These are phyloP conservation scores for Emys orbicularis DNA, from an alignment of 2,797 vertebrate species.

Conservation along the genomic window DNA sequence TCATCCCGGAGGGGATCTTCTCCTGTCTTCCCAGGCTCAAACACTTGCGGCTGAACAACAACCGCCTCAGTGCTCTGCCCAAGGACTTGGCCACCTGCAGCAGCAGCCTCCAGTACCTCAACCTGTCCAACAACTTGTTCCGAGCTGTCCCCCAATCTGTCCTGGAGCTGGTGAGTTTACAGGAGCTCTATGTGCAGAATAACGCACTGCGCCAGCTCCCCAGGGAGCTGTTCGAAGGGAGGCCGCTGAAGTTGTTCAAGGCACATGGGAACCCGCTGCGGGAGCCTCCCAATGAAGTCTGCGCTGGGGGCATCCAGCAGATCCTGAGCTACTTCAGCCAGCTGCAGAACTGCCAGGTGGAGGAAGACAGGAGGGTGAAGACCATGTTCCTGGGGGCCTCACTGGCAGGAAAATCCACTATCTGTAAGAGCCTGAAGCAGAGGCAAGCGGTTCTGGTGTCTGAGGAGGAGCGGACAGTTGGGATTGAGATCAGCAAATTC, in stretches of 20 bases:
- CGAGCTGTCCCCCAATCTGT: conserved; percentile 68
- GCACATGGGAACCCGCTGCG: conserved; percentile 78
- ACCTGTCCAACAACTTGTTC: conserved; percentile 82
- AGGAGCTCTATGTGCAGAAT: conserved; percentile 79
- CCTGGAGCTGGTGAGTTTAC: conserved; percentile 70
- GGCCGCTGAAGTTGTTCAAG: conserved; percentile 73
- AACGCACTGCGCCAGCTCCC: conserved; percentile 81
- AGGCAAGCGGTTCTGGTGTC: conserved; percentile 65
- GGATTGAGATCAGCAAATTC: conserved; percentile 84
- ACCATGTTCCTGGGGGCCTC: conserved; percentile 85
- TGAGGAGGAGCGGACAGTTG: conserved; percentile 77
- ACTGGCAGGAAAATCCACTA: conserved; percentile 84
- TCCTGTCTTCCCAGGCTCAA: conserved; percentile 73
- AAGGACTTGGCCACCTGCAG: conserved; percentile 77
- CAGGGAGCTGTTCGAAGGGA: conserved; percentile 71
- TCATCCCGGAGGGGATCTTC: conserved; percentile 78
- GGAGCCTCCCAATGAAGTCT: conserved; percentile 82
- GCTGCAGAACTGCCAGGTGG: conserved; percentile 47
- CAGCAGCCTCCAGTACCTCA: conserved; percentile 78
- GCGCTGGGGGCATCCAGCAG: conserved; percentile 80
- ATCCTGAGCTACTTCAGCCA: conserved; percentile 82
- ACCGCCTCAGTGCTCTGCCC: conserved; percentile 76
- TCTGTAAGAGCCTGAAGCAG: conserved; percentile 80
- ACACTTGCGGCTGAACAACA: conserved; percentile 81
- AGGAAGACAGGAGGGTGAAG: conserved; percentile 81